These are phyloP conservation scores for Conus betulinus DNA, from an alignment of 1,140 invertebrate genomes.

Conservation along the genomic window DNA sequence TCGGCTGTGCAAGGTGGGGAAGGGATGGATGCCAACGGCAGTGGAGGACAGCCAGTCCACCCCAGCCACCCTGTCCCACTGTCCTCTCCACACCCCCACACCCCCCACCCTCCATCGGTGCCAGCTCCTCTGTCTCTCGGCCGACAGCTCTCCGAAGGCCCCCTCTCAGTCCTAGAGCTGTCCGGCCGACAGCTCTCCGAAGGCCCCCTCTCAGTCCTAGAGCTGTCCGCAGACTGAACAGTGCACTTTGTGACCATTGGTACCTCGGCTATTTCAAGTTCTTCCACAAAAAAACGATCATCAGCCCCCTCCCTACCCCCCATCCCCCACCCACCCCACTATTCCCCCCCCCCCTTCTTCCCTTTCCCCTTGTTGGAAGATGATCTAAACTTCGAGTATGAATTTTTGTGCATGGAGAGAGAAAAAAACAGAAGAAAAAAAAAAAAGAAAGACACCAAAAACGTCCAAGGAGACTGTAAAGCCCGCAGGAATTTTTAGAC, in stretches of 20 bases:
- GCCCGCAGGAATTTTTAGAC: too few species aligned
- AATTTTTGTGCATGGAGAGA: too few species aligned
- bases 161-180: background rate
- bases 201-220: background rate
- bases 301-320: too few species aligned
- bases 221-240: background rate
- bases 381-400: too few species aligned
- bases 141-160: background rate
- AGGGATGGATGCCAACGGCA: conserved; percentile 52
- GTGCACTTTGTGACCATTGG: background rate
- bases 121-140: background rate
- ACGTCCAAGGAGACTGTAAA: too few species aligned
- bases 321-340: too few species aligned
- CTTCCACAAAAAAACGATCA: too few species aligned
- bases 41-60: background rate
- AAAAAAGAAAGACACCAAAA: too few species aligned
- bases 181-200: background rate
- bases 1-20: conserved; percentile 64
- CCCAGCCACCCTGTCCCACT: background rate
- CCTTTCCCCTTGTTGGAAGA: too few species aligned
- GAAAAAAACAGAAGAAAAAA: too few species aligned
- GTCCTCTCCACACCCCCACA: background rate
- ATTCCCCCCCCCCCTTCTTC: too few species aligned
- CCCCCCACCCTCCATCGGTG: background rate
- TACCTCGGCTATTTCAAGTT: too few species aligned